These are phyloP conservation scores for Drosophila vallismaia DNA, from an alignment of 2,888 invertebrate species.

Conservation along the genomic window DNA sequence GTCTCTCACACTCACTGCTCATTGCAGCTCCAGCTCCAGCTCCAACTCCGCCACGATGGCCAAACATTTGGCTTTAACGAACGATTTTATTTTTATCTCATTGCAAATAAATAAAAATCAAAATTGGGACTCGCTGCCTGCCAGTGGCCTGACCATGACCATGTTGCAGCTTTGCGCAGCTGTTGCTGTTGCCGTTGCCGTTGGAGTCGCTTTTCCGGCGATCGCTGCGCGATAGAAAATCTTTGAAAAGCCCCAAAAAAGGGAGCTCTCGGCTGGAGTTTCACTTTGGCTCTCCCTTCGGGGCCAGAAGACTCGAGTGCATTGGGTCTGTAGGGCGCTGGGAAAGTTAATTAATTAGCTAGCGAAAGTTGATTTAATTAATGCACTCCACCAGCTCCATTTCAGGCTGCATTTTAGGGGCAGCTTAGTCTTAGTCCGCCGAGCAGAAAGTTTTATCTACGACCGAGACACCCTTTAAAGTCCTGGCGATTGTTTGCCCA, in stretches of 20 bases:
- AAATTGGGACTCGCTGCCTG: conserved; percentile 38
- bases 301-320: conserved; percentile 31
- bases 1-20: conserved; percentile 32
- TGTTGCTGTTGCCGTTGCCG: conserved; percentile 30
- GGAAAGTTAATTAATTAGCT: conserved; percentile 54
- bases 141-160: conserved; percentile 45
- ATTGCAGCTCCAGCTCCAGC: conserved; percentile 3
- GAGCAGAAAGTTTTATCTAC: conserved; percentile 24
- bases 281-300: conserved; percentile 31
- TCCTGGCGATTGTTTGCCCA: conserved; percentile 10
- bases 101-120: conserved; percentile 49
- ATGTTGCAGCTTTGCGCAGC: conserved; percentile 16
- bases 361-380: conserved; percentile 48
- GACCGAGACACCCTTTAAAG: conserved; percentile 27
- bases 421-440: conserved; percentile 13
- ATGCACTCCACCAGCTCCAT: conserved; percentile 28
- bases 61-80: conserved; percentile 37
- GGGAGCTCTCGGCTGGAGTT: conserved; percentile 33
- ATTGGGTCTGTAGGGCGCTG: conserved; percentile 55
- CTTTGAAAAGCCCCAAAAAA: conserved; percentile 30
- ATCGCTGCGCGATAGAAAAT: conserved; percentile 25
- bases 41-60: neutral
- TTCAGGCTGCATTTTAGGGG: conserved; percentile 29
- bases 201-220: conserved; percentile 12
- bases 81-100: conserved; percentile 47